Evolutionary conservation across 2,888 invertebrate genomes (phyloP).

Genomic region (Rhagophthalmus giganteus): DNA sequence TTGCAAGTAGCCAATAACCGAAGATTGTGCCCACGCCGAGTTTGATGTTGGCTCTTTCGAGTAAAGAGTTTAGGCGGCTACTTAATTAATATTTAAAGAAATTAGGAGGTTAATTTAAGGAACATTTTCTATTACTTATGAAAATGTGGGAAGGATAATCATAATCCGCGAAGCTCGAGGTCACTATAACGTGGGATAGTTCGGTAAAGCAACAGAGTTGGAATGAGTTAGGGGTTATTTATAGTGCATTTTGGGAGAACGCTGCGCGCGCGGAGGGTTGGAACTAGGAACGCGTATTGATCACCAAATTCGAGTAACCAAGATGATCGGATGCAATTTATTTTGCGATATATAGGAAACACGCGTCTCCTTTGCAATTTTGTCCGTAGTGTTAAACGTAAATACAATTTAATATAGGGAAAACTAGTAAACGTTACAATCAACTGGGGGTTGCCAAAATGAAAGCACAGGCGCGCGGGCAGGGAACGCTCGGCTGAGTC

Average conservation of each 20-base stretch:
- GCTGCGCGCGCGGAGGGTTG: slow-evolving; percentile 37
- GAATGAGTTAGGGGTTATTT: slow-evolving; percentile 39
- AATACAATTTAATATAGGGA: slow-evolving; percentile 20
- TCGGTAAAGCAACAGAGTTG: slow-evolving; percentile 29
- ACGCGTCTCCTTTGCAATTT: slow-evolving; percentile 8
- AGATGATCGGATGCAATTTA: slow-evolving; percentile 29
- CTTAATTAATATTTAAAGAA: not conserved
- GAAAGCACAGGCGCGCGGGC: slow-evolving; percentile 31
- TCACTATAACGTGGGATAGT: slow-evolving; percentile 10
- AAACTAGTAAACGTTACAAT: slow-evolving; percentile 24
- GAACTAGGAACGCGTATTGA: slow-evolving; percentile 34
- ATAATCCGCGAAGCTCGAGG: slow-evolving; percentile 9
- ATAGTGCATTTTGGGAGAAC: slow-evolving; percentile 38
- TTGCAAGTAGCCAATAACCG: too few relatives aligned
- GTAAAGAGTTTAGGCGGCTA: too few relatives aligned
- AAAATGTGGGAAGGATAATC: slow-evolving; percentile 20
- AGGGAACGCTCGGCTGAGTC: slow-evolving; percentile 32
- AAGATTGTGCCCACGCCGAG: too few relatives aligned
- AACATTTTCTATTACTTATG: slow-evolving; percentile 12
- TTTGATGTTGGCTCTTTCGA: too few relatives aligned
- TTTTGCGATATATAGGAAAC: slow-evolving; percentile 19
- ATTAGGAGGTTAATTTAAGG: slow-evolving; percentile 9
- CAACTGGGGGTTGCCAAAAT: slow-evolving; percentile 20
- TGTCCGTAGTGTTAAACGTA: slow-evolving; percentile 6
- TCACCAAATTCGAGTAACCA: slow-evolving; percentile 30